Base-by-base conservation (phyloP, 2,888 invertebrate genomes). In the Ypsolopha scabrella region DNA sequence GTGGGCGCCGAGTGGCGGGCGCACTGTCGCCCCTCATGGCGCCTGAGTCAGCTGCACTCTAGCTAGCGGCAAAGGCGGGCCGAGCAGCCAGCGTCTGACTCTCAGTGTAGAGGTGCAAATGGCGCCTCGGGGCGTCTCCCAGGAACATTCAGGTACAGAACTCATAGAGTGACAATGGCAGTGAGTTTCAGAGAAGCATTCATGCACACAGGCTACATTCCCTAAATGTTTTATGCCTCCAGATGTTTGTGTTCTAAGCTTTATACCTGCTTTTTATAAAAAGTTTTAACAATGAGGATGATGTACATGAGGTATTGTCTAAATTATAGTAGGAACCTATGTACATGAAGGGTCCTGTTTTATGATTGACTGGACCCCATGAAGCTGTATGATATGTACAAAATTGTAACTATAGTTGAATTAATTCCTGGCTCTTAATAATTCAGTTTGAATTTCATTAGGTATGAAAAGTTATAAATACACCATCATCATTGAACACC, bases 11-110 rank as follows among this genome's bases (percentile, higher is more conserved):
- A 65, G 92, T 92, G 64, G 90, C 92, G 48, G 93, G 93, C 62
- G 90, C 93, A 35, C 85, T 94, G 72, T 93, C 93, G 61, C 94
- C 94, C 55, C 88, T 94, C 63, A 94, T 94, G 88, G 93, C 92
- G 72, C 90, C 90, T 55, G 92, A 92, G 75, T 91, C 92, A 9
- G 92, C 92, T 58, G 91, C 91, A 63, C 91, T 92, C 87, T 92
- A 92, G 88, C 87, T 70, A 63, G 67, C 71, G 71, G 73, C 60
- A 51, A 68, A 68, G 68, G 74, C 77, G 68, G 75, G 70, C 65
- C 76, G 80, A 59, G 82, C 83, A 62, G 78, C 81, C 74, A 80
- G 79, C 71, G 83, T 83, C 59, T 83, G 75, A 80, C 69, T 70
- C 65, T 64, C 63, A 60, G 66, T 60, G 72, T 66, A 58, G 68